Conservation (phyloP, 1,140 invertebrate species). For the Whitmania pigra region DNA sequence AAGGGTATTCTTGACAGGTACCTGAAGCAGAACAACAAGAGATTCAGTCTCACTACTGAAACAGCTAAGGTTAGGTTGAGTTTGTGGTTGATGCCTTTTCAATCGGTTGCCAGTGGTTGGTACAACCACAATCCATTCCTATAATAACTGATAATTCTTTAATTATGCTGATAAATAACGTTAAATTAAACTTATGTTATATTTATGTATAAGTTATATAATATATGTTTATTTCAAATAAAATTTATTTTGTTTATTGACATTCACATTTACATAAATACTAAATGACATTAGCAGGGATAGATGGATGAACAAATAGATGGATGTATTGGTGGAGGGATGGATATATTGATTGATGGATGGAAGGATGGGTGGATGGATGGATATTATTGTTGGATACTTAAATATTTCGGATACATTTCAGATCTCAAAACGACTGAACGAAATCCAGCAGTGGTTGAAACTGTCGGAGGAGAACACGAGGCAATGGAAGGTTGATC, state of each 20-base stretch:
- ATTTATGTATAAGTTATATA: too few species aligned
- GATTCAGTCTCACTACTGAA: not conserved
- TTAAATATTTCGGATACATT: not conserved
- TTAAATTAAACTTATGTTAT: too few species aligned
- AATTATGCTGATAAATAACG: too few species aligned
- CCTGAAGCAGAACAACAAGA: not conserved
- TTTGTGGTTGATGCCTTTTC: not conserved
- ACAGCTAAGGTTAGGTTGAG: not conserved
- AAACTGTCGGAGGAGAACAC: not conserved
- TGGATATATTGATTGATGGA: not conserved
- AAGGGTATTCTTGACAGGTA: not conserved
- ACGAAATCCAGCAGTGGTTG: conserved; percentile 1
- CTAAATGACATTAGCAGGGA: not conserved
- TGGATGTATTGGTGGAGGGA: not conserved
- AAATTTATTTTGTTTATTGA: not conserved
- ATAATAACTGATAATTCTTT: not conserved
- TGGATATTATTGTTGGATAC: not conserved
- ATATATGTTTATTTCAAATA: not conserved
- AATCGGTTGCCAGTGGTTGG: not conserved
- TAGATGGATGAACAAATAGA: not conserved
- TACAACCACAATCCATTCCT: not conserved
- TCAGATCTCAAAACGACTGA: not conserved
- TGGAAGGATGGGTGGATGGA: not conserved
- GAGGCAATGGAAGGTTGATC: not conserved
- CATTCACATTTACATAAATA: not conserved